Evolutionary conservation across 30 jellyfish, hydroid and myxozoan species (phyloP), one percentile per base, ranked within the genome.

Genomic region (Aurelia coerulea): DNA sequence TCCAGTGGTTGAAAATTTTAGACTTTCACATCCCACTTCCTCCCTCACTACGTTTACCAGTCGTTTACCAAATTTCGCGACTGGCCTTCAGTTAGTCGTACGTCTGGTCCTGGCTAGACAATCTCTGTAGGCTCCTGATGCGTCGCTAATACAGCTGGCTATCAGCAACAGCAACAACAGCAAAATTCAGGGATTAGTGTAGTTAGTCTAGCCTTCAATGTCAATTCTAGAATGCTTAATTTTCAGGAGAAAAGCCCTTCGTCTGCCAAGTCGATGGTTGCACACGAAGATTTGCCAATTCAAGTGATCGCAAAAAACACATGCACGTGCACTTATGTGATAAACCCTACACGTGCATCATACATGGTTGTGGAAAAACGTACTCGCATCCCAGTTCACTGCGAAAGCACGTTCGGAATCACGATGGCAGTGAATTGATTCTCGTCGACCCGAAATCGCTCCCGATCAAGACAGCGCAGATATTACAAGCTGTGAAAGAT

Each of bases 281-380:
- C 73, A 97, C 90, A 32, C 87, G 99, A 71, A 81, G 99, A 35
- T 94, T 94, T 71, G 99, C 99, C 15, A 94, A 94, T 56, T 94
- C 99, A 6, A 90, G 98, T 56, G 99, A 94, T 52, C 92, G 99
- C 0, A 94, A 94, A 89, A 94, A 94, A 54, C 99, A 94, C 80
- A 88, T 89, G 97, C 99, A 94, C 67, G 99, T 94, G 2, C 99
- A 94, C 71, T 12, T 97, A 17, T 79, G 98, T 14, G 99, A 94
- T 65, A 94, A 89, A 74, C 95, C 97, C 59, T 90, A 86, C 84
- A 94, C 91, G 65, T 94, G 97, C 64, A 71, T 94, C 52, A 94
- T 89, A 2, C 82, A 79, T 33, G 90, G 94, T 67, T 83, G 94
- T 65, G 95, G 96, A 16, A 86, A 86, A 74, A 90, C 97, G 23